Conservation (phyloP, 2,797 vertebrate genomes). For the Gallinago solitaria region DNA sequence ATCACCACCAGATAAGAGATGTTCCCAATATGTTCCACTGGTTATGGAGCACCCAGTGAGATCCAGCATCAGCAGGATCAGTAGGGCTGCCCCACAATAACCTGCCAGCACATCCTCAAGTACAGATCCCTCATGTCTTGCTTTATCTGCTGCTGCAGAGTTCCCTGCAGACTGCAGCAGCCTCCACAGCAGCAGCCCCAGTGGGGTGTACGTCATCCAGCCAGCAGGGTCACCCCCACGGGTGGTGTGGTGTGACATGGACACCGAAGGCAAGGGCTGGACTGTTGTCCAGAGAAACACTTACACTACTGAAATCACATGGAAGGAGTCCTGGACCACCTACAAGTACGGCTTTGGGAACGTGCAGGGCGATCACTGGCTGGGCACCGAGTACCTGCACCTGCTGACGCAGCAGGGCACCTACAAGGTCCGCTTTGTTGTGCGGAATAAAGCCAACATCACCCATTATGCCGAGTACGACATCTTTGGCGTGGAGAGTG, state of each 20-base stretch:
- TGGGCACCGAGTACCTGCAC: constrained; percentile 74
- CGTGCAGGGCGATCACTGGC: constrained; percentile 57
- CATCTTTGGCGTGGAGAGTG: constrained; percentile 29
- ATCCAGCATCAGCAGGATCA: neutral
- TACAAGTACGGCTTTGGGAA: constrained; percentile 72
- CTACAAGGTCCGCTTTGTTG: constrained; percentile 66
- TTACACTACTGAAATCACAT: constrained; percentile 6
- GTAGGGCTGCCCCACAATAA: neutral
- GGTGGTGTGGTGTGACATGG: constrained; percentile 71
- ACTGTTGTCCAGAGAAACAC: constrained; percentile 68
- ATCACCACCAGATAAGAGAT: no score
- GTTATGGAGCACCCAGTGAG: neutral
- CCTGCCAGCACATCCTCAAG: neutral
- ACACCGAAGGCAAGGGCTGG: constrained; percentile 63
- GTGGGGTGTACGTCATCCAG: constrained; percentile 69
- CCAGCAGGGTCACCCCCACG: neutral
- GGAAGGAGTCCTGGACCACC: constrained; percentile 71
- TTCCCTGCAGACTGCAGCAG: constrained; percentile 31
- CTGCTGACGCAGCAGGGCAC: constrained; percentile 60
- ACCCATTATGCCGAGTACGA: constrained; percentile 50
- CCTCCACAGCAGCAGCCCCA: constrained; percentile 15
- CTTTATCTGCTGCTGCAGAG: neutral
- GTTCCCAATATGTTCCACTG: neutral
- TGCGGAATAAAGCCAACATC: constrained; percentile 32
- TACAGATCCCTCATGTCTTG: neutral